Evolutionary conservation across 2,113 vertebrate species (phyloP), one percentile per base, ranked within the genome.

Genomic region (Piprites chloris): DNA sequence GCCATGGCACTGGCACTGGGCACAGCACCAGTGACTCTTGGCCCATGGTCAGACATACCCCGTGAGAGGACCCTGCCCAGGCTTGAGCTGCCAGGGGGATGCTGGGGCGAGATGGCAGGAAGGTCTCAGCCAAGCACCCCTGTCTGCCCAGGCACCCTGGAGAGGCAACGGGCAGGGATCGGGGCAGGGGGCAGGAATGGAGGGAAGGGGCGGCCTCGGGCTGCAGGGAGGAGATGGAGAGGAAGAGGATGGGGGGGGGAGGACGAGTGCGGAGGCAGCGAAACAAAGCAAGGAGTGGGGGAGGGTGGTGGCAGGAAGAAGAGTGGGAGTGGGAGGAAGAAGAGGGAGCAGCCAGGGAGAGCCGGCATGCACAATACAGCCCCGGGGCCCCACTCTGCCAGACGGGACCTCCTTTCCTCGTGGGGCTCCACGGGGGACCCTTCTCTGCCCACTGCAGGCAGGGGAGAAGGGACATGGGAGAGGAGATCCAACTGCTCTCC

Each of bases 291-390:
- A 19, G 53, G 61, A 68, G 65, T 23, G 55, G 58, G 56, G 58
- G 85, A 83, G 89, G 62, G 62, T 24, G 74, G 72, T 3, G 41
- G 86, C 49, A 26, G 65, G 39, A 37, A n/a, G 47, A 55, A 63
- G 35, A 69, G 71, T 81, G 82, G 75, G 66, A 20, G 7, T 27
- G 81, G 66, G 85, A 93, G 90, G 87, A 84, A 90, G 82, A 78
- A 65, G 59, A 80, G 59, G 33, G 79, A 74, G 72, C 73, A 20
- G 61, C 8, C 18, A n/a, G 63, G 73, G 58, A 24, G 67, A 68
- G 55, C 59, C 4, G 17, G 50, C 12, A 9, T 1, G 13, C 71
- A 13, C 53, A 5, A 23, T 12, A 6, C 46, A 26, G 58, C 44
- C 49, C 18, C 24, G 8, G 68, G 47, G 62, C 44, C 5, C 10